Percentiles rank a stretch among this genome's conserved stretches.
Evolutionary conservation across 2,888 invertebrate species (phyloP).

Genomic region (Aphrophora alni): DNA sequence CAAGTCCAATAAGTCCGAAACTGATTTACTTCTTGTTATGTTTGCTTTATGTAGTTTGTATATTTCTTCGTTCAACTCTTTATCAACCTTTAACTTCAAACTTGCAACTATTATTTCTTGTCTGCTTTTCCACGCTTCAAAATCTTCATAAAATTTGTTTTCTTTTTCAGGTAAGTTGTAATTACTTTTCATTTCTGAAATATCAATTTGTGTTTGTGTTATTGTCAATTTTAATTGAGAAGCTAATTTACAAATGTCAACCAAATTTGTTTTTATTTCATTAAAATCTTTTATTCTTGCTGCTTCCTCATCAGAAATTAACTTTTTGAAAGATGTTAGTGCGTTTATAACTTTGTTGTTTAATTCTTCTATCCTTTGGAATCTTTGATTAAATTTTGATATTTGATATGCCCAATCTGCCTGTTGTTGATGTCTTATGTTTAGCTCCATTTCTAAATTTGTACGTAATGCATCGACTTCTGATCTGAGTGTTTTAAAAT

Average conservation of each 20-base stretch:
- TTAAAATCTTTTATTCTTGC: constrained; percentile 31
- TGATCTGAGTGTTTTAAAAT: background rate
- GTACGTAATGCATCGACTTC: constrained; percentile 13
- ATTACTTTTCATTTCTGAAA: constrained; percentile 20
- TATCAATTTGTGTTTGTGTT: constrained; percentile 26
- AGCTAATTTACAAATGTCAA: constrained; percentile 26
- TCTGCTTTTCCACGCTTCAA: constrained; percentile 31
- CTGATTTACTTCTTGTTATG: constrained; percentile 34
- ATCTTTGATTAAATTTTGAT: constrained; percentile 21
- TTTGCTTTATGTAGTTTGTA: constrained; percentile 35
- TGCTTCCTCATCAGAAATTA: constrained; percentile 27
- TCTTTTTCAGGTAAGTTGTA: constrained; percentile 18
- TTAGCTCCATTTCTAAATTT: constrained; percentile 14
- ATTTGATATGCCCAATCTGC: constrained; percentile 3
- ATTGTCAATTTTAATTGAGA: constrained; percentile 25
- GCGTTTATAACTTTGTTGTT: constrained; percentile 28
- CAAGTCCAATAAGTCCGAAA: constrained; percentile 32
- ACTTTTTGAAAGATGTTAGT: constrained; percentile 21
- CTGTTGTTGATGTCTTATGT: background rate
- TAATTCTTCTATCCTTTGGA: constrained; percentile 24
- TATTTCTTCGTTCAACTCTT: constrained; percentile 32
- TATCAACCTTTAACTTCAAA: constrained; percentile 18
- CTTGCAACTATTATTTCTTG: constrained; percentile 29
- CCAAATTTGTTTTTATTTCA: constrained; percentile 30
- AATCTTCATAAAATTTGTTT: constrained; percentile 36